A percentile compares a stretch with the other conserved stretches of the same genome.
Evolutionary conservation across 2,113 vertebrate genomes (phyloP).

Genomic region (Misgurnus anguillicaudatus): DNA sequence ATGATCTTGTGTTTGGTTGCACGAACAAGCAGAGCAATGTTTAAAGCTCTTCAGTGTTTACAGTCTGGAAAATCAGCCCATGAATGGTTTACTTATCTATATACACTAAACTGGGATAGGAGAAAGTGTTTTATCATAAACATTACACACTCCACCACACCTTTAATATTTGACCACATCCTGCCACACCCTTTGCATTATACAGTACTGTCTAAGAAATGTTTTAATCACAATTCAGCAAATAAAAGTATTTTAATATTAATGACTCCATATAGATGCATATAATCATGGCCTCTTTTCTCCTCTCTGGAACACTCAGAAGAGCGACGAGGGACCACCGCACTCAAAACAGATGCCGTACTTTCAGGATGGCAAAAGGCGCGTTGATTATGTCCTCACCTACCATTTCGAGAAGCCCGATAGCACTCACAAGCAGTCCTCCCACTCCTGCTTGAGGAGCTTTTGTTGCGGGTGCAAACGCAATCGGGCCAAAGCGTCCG

Average conservation of each 20-base stretch:
- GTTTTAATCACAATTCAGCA: background rate
- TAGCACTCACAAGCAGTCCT: slow-evolving; percentile 53
- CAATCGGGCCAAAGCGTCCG: slow-evolving; percentile 63
- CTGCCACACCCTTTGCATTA: background rate
- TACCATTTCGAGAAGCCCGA: slow-evolving; percentile 85
- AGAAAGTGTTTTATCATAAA: background rate
- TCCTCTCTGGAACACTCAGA: slow-evolving; percentile 80
- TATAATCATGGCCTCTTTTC: slow-evolving; percentile 12
- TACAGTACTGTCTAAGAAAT: too few relatives aligned
- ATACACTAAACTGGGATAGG: too few relatives aligned
- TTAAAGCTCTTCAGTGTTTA: slow-evolving; percentile 7
- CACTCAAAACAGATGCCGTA: slow-evolving; percentile 76
- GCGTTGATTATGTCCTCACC: slow-evolving; percentile 90
- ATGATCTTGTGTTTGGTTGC: too few relatives aligned
- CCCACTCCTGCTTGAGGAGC: slow-evolving; percentile 63
- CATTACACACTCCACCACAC: background rate
- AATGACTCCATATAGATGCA: too few relatives aligned
- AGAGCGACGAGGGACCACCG: slow-evolving; percentile 70
- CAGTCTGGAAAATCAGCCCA: background rate
- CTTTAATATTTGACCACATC: background rate
- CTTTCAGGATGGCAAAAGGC: slow-evolving; percentile 85
- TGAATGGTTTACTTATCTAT: background rate
- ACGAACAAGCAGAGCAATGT: background rate
- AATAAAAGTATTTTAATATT: background rate
- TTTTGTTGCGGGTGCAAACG: slow-evolving; percentile 57